phyloP scores from a whole-genome alignment of 2,888 invertebrate species.

The Aporophyla nigra region DNA sequence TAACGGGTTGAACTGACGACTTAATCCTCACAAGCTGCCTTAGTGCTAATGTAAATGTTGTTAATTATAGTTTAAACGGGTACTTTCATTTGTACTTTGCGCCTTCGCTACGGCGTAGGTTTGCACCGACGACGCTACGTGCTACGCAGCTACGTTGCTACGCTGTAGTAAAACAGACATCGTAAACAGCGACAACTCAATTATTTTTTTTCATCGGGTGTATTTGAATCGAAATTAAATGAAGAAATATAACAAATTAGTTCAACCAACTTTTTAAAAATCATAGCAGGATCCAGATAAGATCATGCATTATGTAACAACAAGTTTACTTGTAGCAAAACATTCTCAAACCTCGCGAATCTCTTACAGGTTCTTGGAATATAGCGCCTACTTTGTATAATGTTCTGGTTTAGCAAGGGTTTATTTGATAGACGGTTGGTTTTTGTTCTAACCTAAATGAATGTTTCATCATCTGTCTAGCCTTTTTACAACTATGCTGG shows the following conservation, averaged over 20 bases:
- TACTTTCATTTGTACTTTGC: not conserved
- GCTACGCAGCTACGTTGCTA: slow-evolving; percentile 6
- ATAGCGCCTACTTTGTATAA: too few relatives aligned
- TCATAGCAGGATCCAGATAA: too few relatives aligned
- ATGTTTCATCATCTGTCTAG: too few relatives aligned
- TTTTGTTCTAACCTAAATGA: too few relatives aligned
- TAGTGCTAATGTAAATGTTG: slow-evolving; percentile 1
- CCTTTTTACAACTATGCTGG: too few relatives aligned
- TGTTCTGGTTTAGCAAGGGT: too few relatives aligned
- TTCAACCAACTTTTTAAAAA: not conserved
- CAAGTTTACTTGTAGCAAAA: too few relatives aligned
- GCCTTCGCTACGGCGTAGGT: slow-evolving; percentile 11
- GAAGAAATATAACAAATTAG: not conserved
- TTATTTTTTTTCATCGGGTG: not conserved
- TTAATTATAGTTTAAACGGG: not conserved
- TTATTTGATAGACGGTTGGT: too few relatives aligned
- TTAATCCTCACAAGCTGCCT: slow-evolving; percentile 14
- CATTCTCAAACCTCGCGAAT: too few relatives aligned
- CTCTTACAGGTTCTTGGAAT: too few relatives aligned
- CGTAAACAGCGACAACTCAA: not conserved
- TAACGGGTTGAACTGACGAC: slow-evolving; percentile 8
- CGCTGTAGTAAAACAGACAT: not conserved
- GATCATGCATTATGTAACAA: too few relatives aligned
- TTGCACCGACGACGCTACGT: not conserved
- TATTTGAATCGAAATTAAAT: not conserved